phyloP scores from a whole-genome alignment of 1,140 invertebrate species.

The Armadillidium nasatum region DNA sequence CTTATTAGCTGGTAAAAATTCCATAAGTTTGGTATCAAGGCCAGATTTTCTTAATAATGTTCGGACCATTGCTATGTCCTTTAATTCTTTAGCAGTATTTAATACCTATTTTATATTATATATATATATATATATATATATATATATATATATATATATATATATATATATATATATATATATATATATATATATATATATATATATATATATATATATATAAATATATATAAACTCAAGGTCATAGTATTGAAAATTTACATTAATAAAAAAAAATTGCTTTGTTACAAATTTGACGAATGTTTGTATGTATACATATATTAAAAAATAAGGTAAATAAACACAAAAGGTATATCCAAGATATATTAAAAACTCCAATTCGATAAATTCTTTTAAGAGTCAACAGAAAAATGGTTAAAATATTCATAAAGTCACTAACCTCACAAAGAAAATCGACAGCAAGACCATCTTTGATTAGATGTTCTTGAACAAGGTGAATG shows the following conservation, averaged over 20 bases:
- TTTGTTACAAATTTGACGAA: too few species aligned
- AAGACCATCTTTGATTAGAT: conserved; percentile 42
- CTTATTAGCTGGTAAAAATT: conserved; percentile 82
- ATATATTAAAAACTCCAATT: too few species aligned
- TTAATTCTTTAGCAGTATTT: conserved; percentile 83
- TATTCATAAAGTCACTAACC: too few species aligned
- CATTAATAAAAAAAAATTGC: too few species aligned
- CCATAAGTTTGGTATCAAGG: conserved; percentile 83
- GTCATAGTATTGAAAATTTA: too few species aligned
- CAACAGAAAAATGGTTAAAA: too few species aligned
- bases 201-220: background rate
- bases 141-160: background rate
- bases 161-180: background rate
- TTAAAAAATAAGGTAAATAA: too few species aligned
- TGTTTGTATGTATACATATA: too few species aligned
- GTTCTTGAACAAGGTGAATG: conserved; percentile 37
- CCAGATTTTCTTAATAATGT: conserved; percentile 61
- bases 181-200: background rate
- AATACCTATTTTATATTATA: conserved; percentile 67
- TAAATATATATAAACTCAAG: background rate
- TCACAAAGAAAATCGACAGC: conserved; percentile 43
- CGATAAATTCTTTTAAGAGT: too few species aligned
- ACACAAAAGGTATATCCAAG: too few species aligned
- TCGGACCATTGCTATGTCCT: conserved; percentile 65
- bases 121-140: background rate